phyloP scores from a whole-genome alignment of 2,888 invertebrate species.

The Lacanobia wlatinum region DNA sequence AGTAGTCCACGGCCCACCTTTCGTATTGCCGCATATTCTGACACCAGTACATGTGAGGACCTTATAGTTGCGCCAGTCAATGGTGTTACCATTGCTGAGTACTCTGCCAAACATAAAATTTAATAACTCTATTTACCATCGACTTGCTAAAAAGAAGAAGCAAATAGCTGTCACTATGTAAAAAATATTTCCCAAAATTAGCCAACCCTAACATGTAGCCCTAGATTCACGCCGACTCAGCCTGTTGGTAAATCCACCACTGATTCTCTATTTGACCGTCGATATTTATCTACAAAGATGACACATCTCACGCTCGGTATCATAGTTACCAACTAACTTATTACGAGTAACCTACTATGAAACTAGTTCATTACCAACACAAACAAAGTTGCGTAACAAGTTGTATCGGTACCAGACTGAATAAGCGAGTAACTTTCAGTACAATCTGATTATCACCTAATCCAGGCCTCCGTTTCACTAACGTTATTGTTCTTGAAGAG shows the following conservation, averaged over 20 bases:
- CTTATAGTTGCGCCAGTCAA: too few species aligned
- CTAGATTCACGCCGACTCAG: neutral
- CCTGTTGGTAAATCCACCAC: neutral
- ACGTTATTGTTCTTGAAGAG: neutral
- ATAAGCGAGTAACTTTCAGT: slow-evolving; percentile 14
- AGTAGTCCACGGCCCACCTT: too few species aligned
- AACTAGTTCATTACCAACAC: slow-evolving; percentile 35
- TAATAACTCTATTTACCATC: too few species aligned
- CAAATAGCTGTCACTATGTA: too few species aligned
- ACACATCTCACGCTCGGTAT: neutral
- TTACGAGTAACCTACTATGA: neutral
- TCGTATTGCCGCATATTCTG: too few species aligned
- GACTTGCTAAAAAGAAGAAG: too few species aligned
- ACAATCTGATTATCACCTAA: slow-evolving; percentile 30
- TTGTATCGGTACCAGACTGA: slow-evolving; percentile 23
- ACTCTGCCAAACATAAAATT: too few species aligned
- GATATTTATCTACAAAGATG: neutral
- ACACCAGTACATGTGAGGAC: too few species aligned
- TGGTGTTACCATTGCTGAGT: too few species aligned
- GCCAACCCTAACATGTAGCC: too few species aligned
- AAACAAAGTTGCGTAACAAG: slow-evolving; percentile 23
- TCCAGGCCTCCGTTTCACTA: neutral
- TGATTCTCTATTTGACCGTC: too few species aligned
- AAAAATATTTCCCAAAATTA: too few species aligned
- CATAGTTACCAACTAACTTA: neutral